Evolutionary conservation across 2,797 vertebrate genomes (phyloP), one percentile per base, ranked within the genome.

Genomic region (Chloroceryle amazona): DNA sequence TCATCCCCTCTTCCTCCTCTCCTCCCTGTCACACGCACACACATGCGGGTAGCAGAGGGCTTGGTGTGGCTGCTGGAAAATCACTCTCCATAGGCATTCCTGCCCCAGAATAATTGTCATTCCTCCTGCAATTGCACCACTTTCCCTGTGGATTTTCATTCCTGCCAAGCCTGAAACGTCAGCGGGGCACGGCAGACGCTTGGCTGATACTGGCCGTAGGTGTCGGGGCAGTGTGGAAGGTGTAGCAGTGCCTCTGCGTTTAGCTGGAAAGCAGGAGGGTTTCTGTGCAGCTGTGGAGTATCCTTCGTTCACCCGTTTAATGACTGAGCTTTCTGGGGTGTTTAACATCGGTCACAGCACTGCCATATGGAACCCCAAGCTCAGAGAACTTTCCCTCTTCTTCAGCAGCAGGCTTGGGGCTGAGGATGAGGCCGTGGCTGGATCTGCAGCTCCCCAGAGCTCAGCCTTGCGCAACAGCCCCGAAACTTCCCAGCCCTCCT

Each of bases 1-100:
- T 95, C 86, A 93, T 89, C 91, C 89, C 54, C 19, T 86, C 84
- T 78, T 63, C 26, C 67, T 81, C 68, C 6, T 91, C 91, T 93
- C 83, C 73, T 73, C 78, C 67, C 92, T 52, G 25, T 57, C 92
- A 60, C 95, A 14, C 4, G 71, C 60, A 16, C 44, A 17, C 61
- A 35, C 90, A 71, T 11, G 31, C 84, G 91, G 71, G 47, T 49
- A 17, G 65, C 4, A 65, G 66, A 86, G 74, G 75, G 70, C 82
- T 92, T n/a, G 81, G 57, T 62, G 67, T 54, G 74, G 37, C 72
- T 93, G 76, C 60, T 66, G 80, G 60, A 70, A 67, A 81, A 76
- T 79, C 82, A 15, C 54, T 11, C 86, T 90, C 80, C 16, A 5
- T 52, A 81, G 82, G 75, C 58, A 81, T 81, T 84, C 80, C 94